Evolutionary conservation across 2,797 vertebrate genomes (phyloP).

Genomic region (Acipenser transmontanus): DNA sequence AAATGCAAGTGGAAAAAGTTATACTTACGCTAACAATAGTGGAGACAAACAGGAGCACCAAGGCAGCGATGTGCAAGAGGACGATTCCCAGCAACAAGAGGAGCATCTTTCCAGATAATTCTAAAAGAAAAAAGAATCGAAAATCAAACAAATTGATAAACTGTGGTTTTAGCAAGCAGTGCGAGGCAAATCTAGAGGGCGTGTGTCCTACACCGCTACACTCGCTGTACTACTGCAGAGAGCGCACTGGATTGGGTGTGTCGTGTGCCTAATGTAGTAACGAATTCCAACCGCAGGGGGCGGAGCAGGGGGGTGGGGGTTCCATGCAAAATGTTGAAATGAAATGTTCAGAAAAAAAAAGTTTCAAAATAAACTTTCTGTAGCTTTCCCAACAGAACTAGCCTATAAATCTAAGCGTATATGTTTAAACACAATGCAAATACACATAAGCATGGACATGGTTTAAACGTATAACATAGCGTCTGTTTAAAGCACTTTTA

Average conservation of each 20-base stretch:
- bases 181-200: no score
- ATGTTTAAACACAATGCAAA: no score
- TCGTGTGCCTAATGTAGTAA: neutral
- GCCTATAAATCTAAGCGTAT: no score
- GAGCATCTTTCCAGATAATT: conserved; percentile 72
- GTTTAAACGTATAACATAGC: no score
- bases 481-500: no score
- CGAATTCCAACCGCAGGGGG: neutral
- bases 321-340: neutral
- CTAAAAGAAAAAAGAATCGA: conserved; percentile 31
- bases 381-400: neutral
- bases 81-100: conserved; percentile 84
- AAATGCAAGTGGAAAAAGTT: neutral
- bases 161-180: neutral
- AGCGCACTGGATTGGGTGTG: conserved; percentile 9
- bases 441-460: no score
- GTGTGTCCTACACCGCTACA: neutral
- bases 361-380: neutral
- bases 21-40: conserved; percentile 88
- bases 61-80: conserved; percentile 76
- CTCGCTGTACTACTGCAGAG: neutral
- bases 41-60: conserved; percentile 84
- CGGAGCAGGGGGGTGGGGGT: neutral
- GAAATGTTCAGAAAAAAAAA: neutral
- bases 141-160: conserved; percentile 12